phyloP scores from a whole-genome alignment of 1,140 invertebrate species.

The Diabrotica virgifera region DNA sequence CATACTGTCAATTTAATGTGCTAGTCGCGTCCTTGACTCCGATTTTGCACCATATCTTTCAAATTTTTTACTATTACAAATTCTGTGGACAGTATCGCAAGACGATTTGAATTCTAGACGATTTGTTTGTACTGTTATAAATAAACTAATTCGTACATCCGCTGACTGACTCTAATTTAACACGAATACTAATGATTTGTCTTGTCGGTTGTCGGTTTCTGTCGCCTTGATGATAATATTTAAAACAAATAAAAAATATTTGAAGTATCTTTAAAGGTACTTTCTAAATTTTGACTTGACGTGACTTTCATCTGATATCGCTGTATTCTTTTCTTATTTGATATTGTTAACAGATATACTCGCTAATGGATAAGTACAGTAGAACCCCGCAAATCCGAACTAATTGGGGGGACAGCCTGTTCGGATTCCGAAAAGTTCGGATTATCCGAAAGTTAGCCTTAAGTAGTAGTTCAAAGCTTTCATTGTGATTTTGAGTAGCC shows the following conservation, averaged over 20 bases:
- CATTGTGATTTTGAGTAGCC: too few species aligned
- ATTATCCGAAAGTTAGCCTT: too few species aligned
- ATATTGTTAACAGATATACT: too few species aligned
- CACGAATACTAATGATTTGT: conserved; percentile 11
- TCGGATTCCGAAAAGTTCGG: too few species aligned
- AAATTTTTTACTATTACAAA: not conserved
- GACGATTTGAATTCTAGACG: not conserved
- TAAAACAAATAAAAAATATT: conserved; percentile 1
- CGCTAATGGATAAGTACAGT: too few species aligned
- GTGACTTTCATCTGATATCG: not conserved
- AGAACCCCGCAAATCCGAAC: too few species aligned
- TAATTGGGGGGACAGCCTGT: too few species aligned
- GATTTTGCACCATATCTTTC: not conserved
- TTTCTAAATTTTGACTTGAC: not conserved
- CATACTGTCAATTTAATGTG: too few species aligned
- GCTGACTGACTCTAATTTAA: not conserved
- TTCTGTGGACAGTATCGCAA: not conserved
- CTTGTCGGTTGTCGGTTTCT: not conserved
- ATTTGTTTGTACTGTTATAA: not conserved
- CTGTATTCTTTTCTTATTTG: too few species aligned
- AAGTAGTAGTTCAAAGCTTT: too few species aligned
- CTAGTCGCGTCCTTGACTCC: not conserved
- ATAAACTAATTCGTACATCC: conserved; percentile 8
- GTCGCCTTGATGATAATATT: not conserved
- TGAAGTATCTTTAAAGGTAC: not conserved